A percentile compares a stretch with the other conserved stretches of the same genome.
Conservation (phyloP, 2,113 vertebrate genomes). For the Axis porcinus region DNA sequence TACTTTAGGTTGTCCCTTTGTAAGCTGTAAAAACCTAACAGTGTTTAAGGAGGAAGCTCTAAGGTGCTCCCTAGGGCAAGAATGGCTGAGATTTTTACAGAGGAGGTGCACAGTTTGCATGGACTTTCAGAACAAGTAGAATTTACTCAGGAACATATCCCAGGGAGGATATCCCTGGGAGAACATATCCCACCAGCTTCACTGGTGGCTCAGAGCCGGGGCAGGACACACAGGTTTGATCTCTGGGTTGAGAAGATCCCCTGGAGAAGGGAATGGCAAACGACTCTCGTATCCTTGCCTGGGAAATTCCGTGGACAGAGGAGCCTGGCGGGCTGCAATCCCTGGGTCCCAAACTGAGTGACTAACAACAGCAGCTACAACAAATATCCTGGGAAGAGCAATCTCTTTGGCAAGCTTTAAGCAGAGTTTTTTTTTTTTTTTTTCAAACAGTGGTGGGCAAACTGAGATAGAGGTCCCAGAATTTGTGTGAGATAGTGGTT, state of each 20-base stretch:
- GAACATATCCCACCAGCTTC: too few relatives aligned
- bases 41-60: background rate
- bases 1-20: background rate
- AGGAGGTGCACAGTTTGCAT: background rate
- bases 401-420: background rate
- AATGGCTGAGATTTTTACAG: background rate
- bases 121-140: background rate
- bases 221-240: background rate
- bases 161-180: background rate
- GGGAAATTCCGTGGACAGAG: background rate
- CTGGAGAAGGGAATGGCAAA: background rate
- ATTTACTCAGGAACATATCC: background rate
- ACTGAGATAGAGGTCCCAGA: background rate
- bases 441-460: background rate
- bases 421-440: background rate
- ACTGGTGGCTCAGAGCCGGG: background rate
- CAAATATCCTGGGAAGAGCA: background rate
- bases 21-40: background rate
- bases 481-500: background rate
- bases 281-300: background rate
- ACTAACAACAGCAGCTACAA: background rate
- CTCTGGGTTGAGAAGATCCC: background rate
- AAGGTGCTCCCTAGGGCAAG: background rate
- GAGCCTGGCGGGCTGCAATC: rapidly evolving
- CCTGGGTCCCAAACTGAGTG: background rate